Evolutionary conservation across 64 coral and sea anemone genomes (phyloP).

Genomic region (Cladopsammia gracilis): DNA sequence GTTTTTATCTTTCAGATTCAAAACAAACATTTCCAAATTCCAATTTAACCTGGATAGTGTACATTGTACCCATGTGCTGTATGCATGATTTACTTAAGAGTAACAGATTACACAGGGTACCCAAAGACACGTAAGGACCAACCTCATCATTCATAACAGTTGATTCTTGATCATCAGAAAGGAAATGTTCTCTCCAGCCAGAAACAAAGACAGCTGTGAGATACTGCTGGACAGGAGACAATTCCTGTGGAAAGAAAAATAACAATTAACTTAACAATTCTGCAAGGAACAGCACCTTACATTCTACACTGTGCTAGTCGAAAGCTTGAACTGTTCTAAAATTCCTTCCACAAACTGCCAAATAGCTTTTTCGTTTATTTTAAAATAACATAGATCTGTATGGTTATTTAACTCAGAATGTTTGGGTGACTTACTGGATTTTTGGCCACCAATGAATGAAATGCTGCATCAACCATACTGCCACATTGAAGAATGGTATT

Average conservation of each 20-base stretch:
- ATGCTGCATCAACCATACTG: constrained; percentile 34
- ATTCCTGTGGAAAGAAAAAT: constrained; percentile 46
- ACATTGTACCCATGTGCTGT: too few relatives aligned
- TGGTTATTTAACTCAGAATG: not conserved
- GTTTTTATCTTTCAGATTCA: too few relatives aligned
- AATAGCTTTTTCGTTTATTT: too few relatives aligned
- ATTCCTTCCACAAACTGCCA: too few relatives aligned
- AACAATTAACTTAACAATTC: not conserved
- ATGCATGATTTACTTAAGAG: too few relatives aligned
- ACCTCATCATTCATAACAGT: constrained; percentile 30
- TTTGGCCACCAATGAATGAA: constrained; percentile 44
- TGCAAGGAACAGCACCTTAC: too few relatives aligned
- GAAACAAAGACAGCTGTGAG: constrained; percentile 70
- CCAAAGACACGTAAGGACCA: not conserved
- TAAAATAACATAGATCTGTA: too few relatives aligned
- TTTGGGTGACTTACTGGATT: constrained; percentile 59
- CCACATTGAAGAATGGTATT: constrained; percentile 36
- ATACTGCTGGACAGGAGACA: constrained; percentile 71
- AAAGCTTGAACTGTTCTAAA: too few relatives aligned
- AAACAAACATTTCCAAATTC: too few relatives aligned
- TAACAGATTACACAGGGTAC: too few relatives aligned
- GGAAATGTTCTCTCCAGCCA: constrained; percentile 74
- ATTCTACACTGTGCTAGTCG: too few relatives aligned
- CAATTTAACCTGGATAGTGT: too few relatives aligned
- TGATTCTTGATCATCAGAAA: constrained; percentile 58